Evolutionary conservation across 2,797 vertebrate genomes (phyloP), one percentile per base, ranked within the genome.

Genomic region (Siniperca undulata): DNA sequence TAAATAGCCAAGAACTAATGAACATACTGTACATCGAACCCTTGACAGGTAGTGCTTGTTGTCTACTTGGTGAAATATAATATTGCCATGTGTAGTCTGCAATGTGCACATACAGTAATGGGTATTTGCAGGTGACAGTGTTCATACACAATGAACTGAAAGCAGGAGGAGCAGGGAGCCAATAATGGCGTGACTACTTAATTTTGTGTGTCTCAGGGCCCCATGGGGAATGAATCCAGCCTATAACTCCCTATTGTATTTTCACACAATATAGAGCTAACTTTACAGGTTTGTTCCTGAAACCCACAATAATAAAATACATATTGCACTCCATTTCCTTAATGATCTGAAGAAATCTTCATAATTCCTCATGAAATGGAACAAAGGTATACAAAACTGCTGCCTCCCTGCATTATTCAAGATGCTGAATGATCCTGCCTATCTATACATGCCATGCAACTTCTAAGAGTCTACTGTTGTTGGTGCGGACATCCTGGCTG

Each of bases 401-500:
- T 40, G 44, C n/a, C 36, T 50, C 27, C 19, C 13, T 70, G 36
- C 44, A 46, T 46, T 46, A 16, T 16, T 16, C 13, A 16, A 46
- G 44, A 14, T 46, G 14, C 17, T 50, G 19, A 48, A 19, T 16
- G 46, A 48, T 52, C 52, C 3, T 4, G 22, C 22, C 50, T 20
- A 53, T 53, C 52, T 55, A 56, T 24, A 61, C 19, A 48, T 68
- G 27, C 19, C n/a, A 70, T 10, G 5, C 50, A 75, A 48, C 69
- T 58, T 82, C 55, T 30, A 61, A 82, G 77, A 70, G 58, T 50
- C 52, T 2, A 34, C 78, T 80, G 58, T 8, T 62, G 77, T 67
- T 61, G 67, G 62, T 75, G 75, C 40, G 6, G 66, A 79, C 68
- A 65, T 58, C 42, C 70, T 12, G 53, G 77, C 84, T 89, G 87